Percentiles rank a stretch among this genome's conserved stretches.
Conservation (phyloP, 2,797 vertebrate genomes). For the Morelia viridis region DNA sequence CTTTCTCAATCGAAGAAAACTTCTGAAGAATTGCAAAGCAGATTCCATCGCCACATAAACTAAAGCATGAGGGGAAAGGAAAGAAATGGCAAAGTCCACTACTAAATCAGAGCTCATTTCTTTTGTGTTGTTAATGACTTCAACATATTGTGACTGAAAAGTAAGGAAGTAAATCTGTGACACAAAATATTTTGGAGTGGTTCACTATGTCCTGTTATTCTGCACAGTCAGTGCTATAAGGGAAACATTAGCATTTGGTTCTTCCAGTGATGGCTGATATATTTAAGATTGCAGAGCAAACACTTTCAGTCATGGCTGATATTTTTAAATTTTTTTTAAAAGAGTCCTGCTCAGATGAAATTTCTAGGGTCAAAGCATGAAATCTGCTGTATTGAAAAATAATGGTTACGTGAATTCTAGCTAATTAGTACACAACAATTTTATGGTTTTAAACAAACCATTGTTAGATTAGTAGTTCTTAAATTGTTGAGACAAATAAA, state of each 20-base stretch:
- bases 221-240: background rate
- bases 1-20: background rate
- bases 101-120: background rate
- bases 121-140: background rate
- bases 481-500: constrained; percentile 33
- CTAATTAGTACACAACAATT: constrained; percentile 11
- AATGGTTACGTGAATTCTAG: background rate
- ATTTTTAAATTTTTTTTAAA: background rate
- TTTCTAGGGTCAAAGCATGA: constrained; percentile 22
- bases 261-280: background rate
- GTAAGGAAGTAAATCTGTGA: background rate
- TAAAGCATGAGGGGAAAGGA: background rate
- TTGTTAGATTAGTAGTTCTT: constrained; percentile 28
- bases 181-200: background rate
- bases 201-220: background rate
- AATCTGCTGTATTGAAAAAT: background rate
- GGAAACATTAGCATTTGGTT: background rate
- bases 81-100: background rate
- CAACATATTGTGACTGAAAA: background rate
- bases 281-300: background rate
- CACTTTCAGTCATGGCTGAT: background rate
- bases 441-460: constrained; percentile 25
- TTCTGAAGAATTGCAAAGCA: background rate
- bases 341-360: constrained; percentile 6
- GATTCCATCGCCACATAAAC: background rate